A percentile compares a stretch with the other conserved stretches of the same genome.
Evolutionary conservation across 30 jellyfish, hydroid and myxozoan genomes (phyloP).

Genomic region (Rhopilema esculentum): DNA sequence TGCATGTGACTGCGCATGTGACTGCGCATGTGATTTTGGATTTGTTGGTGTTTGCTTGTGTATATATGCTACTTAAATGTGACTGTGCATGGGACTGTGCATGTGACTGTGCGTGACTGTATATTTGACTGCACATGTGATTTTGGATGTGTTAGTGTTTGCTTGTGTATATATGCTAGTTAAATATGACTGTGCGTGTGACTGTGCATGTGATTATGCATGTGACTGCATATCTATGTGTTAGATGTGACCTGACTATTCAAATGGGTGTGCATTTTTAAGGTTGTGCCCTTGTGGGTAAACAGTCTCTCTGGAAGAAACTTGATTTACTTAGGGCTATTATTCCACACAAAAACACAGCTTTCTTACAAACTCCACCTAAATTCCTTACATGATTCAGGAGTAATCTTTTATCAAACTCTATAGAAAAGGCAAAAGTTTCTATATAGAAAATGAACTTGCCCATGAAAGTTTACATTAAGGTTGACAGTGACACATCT

Average conservation of each 20-base stretch:
- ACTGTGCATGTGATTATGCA: neutral
- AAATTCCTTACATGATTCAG: neutral
- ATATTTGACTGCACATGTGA: neutral
- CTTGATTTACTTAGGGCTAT: no score
- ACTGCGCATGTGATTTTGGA: neutral
- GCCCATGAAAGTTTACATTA: constrained; percentile 73
- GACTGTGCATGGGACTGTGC: neutral
- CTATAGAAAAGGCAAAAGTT: neutral
- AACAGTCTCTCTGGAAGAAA: no score
- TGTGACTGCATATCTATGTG: neutral
- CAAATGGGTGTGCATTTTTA: no score
- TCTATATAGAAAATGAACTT: constrained; percentile 20
- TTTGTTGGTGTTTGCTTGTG: neutral
- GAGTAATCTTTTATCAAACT: neutral
- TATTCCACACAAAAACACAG: no score
- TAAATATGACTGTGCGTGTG: neutral
- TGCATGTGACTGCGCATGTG: neutral
- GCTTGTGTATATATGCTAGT: neutral
- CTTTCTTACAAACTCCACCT: neutral
- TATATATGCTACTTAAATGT: neutral
- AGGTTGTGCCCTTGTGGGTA: no score
- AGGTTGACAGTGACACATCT: constrained; percentile 78
- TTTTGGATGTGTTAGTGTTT: neutral
- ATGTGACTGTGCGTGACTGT: neutral
- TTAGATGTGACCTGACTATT: no score